phyloP scores from a whole-genome alignment of 2,113 vertebrate genomes.

The Catharus minimus region DNA sequence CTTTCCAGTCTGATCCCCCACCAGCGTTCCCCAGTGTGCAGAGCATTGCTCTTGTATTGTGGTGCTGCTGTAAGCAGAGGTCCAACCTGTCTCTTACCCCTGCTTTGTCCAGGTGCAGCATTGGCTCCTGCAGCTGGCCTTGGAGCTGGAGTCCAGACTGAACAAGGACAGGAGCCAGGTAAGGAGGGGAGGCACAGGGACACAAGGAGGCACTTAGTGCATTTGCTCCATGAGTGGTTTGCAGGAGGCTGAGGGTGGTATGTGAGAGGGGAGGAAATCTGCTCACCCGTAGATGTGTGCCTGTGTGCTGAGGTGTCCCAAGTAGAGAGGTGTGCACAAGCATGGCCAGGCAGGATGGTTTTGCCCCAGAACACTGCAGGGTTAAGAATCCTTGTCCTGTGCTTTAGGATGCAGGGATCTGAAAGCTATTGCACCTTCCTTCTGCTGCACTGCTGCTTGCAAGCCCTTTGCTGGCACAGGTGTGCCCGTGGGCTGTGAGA shows the following conservation, averaged over 20 bases:
- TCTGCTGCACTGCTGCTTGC: not conserved
- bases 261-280: not conserved
- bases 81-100: not conserved
- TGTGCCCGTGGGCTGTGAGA: not conserved
- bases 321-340: not conserved
- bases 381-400: not conserved
- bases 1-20: not conserved
- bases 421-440: not conserved
- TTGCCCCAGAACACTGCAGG: not conserved
- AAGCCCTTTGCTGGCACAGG: not conserved
- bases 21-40: not conserved
- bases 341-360: not conserved
- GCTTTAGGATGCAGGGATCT: not conserved
- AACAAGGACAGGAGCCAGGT: slow-evolving; percentile 89
- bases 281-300: not conserved
- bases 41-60: not conserved
- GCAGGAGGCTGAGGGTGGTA: not conserved
- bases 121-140: slow-evolving; percentile 92
- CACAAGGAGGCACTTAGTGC: rapidly evolving
- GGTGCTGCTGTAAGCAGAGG: not conserved
- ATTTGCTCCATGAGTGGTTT: rapidly evolving
- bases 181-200: not conserved
- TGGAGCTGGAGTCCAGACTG: slow-evolving; percentile 92
- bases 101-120: slow-evolving; percentile 83
- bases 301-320: not conserved